Evolutionary conservation across 2,113 vertebrate species (phyloP).

Genomic region (Melanerpes formicivorus): DNA sequence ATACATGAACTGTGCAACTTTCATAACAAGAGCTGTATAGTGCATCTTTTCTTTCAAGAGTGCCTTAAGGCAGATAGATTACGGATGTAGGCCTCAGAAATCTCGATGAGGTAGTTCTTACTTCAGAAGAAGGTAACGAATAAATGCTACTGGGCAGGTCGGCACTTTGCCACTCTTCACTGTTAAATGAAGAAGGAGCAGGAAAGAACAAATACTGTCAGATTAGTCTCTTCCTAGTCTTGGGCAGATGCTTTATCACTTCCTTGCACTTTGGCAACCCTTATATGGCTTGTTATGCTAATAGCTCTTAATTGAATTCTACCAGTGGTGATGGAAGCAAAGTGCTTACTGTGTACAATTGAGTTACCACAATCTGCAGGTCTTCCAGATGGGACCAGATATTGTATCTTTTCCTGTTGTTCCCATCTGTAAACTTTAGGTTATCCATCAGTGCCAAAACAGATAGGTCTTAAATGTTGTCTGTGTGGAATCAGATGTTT

Average conservation of each 20-base stretch:
- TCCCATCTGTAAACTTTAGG: conserved; percentile 8
- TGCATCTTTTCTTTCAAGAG: conserved; percentile 6
- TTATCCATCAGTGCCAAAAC: conserved; percentile 45
- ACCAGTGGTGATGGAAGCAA: accelerated
- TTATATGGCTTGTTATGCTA: conserved; percentile 30
- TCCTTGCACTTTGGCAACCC: conserved; percentile 4
- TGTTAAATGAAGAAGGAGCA: conserved; percentile 5
- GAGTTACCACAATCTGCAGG: conserved; percentile 47
- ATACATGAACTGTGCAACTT: conserved; percentile 13
- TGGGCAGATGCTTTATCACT: neutral
- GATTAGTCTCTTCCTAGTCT: neutral
- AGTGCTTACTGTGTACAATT: neutral
- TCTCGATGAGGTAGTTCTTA: neutral
- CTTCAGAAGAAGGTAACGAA: conserved; percentile 18
- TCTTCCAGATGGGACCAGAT: conserved; percentile 47
- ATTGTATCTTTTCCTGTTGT: conserved; percentile 47
- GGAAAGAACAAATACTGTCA: neutral
- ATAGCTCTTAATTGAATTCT: conserved; percentile 49
- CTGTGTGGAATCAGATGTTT: conserved; percentile 17
- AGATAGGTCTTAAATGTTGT: conserved; percentile 16
- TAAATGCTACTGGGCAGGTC: neutral
- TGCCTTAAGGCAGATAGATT: conserved; percentile 27
- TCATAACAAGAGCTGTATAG: conserved; percentile 35
- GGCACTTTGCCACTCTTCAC: neutral
- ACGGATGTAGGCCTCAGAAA: conserved; percentile 21